Conservation (phyloP, 2,888 invertebrate species). For the Mythimna loreyi region DNA sequence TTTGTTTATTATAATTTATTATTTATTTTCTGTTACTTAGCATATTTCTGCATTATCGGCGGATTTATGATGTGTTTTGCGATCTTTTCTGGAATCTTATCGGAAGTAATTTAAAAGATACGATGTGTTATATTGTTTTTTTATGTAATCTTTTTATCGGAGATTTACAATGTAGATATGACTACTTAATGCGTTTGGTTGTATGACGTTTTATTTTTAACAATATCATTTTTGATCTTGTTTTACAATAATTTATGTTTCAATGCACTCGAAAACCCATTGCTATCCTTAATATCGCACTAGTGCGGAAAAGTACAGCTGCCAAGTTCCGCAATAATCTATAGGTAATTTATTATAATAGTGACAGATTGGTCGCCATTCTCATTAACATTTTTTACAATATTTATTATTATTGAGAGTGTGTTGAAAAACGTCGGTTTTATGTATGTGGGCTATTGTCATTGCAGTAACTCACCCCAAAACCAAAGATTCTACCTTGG, state of each 20-base stretch:
- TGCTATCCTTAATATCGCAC: no score
- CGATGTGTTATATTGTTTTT: neutral
- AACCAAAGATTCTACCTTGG: no score
- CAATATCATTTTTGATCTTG: neutral
- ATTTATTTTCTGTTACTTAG: neutral
- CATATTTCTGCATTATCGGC: neutral
- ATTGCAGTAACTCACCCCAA: no score
- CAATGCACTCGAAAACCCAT: neutral
- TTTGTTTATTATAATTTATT: neutral
- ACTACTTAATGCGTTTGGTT: neutral
- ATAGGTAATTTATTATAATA: no score
- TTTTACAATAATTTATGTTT: neutral
- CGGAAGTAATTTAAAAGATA: constrained; percentile 25
- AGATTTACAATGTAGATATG: neutral
- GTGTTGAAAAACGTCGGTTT: no score
- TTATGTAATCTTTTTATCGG: constrained; percentile 33
- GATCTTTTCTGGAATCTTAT: constrained; percentile 25
- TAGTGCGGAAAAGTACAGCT: no score
- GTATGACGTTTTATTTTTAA: neutral
- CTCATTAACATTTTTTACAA: no score
- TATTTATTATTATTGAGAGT: no score
- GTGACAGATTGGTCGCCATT: no score
- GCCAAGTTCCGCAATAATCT: no score
- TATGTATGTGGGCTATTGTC: no score
- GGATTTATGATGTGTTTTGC: constrained; percentile 12